Evolutionary conservation across 2,113 vertebrate genomes (phyloP), one percentile per base, ranked within the genome.

Genomic region (Procavia capensis): DNA sequence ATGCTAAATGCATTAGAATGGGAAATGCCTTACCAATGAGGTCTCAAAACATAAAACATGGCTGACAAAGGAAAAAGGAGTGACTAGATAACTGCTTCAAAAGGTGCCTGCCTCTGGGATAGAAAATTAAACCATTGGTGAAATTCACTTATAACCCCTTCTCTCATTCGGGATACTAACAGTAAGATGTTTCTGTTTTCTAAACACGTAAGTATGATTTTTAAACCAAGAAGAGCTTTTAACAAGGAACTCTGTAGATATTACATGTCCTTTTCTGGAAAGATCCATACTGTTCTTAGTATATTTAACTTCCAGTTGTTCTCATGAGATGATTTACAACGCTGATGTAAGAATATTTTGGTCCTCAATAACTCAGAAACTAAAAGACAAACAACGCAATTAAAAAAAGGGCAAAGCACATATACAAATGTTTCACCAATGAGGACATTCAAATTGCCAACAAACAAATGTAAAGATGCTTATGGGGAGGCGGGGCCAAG

Each of bases 231-330:
- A 95, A 50, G 8, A 84, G 9, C 34, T 96, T 87, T 84, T 76
- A 89, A 74, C 8, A 83, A 90, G 25, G 45, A 81, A 70, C 87
- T 92, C 3, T 81, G 75, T 34, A 94, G 64, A 25, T 80, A 1
- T 80, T 88, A 50, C 27, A 81, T 41, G 39, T 66, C 50, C 64
- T 88, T 88, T 92, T 89, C 94, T 72, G 34, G 57, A 93, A 86
- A 63, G 47, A 75, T 10, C 34, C 87, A 86, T 43, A 86, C 16
- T 88, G 13, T 64, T 81, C 24, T 39, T 34, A 70, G 3, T 74
- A 95, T 90, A 81, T 54, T 3, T 85, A 84, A 66, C 72, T 87
- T 91, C 59, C 36, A 74, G 9, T 84, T 64, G 9, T 92, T 75
- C 14, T 94, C 36, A 11, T 66, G 22, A 81, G 39, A 91, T 61